These are phyloP conservation scores for Thalassaphorura encarpata DNA, from an alignment of 1,140 invertebrate genomes.

Conservation along the genomic window DNA sequence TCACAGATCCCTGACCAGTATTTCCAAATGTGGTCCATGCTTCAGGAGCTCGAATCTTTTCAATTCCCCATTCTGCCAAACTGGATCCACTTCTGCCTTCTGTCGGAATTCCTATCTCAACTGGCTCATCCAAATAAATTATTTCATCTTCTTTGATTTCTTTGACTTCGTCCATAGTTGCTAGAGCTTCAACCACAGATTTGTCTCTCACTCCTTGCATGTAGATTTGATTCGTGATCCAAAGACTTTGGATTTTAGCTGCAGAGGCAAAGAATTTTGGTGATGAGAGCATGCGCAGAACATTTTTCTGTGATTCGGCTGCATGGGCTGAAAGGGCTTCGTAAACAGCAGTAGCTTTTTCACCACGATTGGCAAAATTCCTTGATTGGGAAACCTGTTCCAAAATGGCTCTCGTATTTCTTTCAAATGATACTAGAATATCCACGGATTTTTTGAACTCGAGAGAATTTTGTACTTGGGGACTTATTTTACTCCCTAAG, in stretches of 20 bases:
- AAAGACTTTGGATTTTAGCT: slow-evolving; percentile 5
- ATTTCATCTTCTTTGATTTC: not conserved
- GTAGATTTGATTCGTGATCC: slow-evolving; percentile 9
- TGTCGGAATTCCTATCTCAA: not conserved
- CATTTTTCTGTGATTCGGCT: too few relatives aligned
- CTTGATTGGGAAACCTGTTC: too few relatives aligned
- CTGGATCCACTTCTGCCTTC: not conserved
- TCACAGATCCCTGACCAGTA: not conserved
- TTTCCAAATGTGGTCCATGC: not conserved
- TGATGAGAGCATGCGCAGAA: too few relatives aligned
- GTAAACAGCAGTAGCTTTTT: too few relatives aligned
- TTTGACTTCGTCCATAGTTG: not conserved
- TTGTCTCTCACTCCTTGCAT: not conserved
- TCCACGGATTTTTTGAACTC: too few relatives aligned
- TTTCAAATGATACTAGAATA: too few relatives aligned
- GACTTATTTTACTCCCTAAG: too few relatives aligned
- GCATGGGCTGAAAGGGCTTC: too few relatives aligned
- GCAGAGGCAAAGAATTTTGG: not conserved
- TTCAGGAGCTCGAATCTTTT: slow-evolving; percentile 7
- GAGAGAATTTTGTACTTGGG: too few relatives aligned
- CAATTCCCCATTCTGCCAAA: not conserved
- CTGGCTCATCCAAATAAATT: not conserved
- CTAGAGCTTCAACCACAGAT: not conserved
- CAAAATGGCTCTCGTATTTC: too few relatives aligned
- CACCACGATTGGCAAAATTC: too few relatives aligned